Evolutionary conservation across 2,888 invertebrate species (phyloP), one percentile per base, ranked within the genome.

Genomic region (Itoplectis maculator): DNA sequence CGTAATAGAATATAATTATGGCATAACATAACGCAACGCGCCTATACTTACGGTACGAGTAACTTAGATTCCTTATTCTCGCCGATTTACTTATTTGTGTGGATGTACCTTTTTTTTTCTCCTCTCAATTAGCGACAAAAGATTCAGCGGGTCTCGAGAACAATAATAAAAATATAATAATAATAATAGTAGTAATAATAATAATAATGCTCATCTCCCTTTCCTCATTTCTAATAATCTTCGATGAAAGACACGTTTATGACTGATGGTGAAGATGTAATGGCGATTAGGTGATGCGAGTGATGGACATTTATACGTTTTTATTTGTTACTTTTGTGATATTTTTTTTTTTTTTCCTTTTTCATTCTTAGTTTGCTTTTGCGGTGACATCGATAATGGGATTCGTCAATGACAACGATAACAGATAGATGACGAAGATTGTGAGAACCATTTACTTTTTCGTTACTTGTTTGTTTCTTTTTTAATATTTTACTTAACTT

Each of bases 1-100:
- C 82, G 84, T 83, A 86, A 83, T 84, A 86, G 84, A 84, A 84
- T 80, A 84, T 86, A 82, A 86, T 86, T 85, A 86, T 86, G 86
- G 84, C 86, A 85, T 86, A 86, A 86, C 86, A 81, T 84, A 86
- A 86, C 84, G 83, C 83, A 86, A 85, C 83, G 83, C 82, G 79
- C 82, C 77, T 83, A 66, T 75, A 81, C 81, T 81, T 79, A 77
- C 69, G 63, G 69, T 79, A 59, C 61, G n/a, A 83, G 83, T 84
- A 80, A 83, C 82, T 77, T 68, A 79, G 70, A 73, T 76, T 75
- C 35, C 56, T 59, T 59, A 70, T 65, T 59, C 29, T 56, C 29
- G 18, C 2, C 2, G 56, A 51, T 74, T 51, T 49, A 65, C 72
- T 49, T 54, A 6, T 68, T 37, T 29, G 18, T 72, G 29, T n/a